Base-by-base conservation (phyloP, 2,888 invertebrate genomes). In the Seira musarum region DNA sequence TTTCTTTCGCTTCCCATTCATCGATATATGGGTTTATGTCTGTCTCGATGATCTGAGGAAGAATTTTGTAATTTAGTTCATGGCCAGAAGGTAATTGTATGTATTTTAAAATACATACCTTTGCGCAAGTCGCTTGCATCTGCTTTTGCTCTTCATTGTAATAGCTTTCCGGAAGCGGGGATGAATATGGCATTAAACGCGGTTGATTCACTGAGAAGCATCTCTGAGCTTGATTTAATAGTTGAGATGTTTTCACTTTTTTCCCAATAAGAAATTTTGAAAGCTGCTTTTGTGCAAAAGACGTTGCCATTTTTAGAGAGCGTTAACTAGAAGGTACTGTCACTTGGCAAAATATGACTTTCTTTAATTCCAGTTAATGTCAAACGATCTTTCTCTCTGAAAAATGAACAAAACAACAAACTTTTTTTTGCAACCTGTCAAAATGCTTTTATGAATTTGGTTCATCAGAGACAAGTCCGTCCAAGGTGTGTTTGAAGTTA, bases 1-100 rank as follows among this genome's bases (percentile, higher is more conserved):
- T 83, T 60, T 88, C 89, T 21, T 88, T 88, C 53, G 87, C 87
- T 83, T 91, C 91, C 91, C 91, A 91, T 86, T 90, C 87, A 70
- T 90, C 90, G 8, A 91, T 90, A 87, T 88, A 87, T 1, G 91
- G 91, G 87, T 91, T 91, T 67, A 91, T 90, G 49, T 91, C 90
- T 75, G 88, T 88, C 17, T 90, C 90, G 79, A 91, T 90, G 3
- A 91, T 88, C 90, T 90, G 79, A 40, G 85, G 83, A 63, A 1
- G 6, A 40, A 40, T 17, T 21, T 17, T 57, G 24, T 21, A 67
- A 40, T 25, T 40, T 10, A 19, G 25, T 10, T 17, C n/a, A n/a
- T 17, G 17, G 5, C 10, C 8, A 35, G 19, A 17, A 61, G 22
- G 19, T 25, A n/a, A 60, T 22, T 22, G 6, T 25, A 6, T 17